These are phyloP conservation scores for Bombus cullumanus DNA, from an alignment of 1,140 invertebrate species.

Conservation along the genomic window DNA sequence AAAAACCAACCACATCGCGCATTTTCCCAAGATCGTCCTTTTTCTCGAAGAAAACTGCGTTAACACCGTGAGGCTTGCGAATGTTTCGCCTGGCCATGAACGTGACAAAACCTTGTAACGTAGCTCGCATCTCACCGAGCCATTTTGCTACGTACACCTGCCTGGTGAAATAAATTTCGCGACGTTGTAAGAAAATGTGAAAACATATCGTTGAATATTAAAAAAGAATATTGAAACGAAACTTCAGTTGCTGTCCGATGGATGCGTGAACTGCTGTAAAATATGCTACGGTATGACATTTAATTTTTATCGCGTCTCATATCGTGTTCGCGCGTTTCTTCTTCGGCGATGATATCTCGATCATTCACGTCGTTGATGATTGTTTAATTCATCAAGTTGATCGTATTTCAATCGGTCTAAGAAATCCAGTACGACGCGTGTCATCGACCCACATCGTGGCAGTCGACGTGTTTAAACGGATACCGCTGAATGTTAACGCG, in stretches of 20 bases:
- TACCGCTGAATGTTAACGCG: too few species aligned
- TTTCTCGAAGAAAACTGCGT: background rate
- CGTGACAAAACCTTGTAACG: background rate
- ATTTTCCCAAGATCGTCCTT: background rate
- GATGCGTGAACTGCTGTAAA: too few species aligned
- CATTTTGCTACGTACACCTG: background rate
- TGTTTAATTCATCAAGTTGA: too few species aligned
- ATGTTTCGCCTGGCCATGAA: background rate
- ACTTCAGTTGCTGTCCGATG: background rate
- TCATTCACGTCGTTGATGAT: too few species aligned
- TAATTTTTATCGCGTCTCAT: too few species aligned
- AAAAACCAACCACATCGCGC: background rate
- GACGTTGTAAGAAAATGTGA: background rate
- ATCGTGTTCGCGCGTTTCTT: too few species aligned
- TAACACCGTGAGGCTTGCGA: background rate
- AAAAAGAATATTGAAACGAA: background rate
- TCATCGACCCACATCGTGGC: too few species aligned
- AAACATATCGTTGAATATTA: background rate
- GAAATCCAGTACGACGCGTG: too few species aligned
- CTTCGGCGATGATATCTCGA: too few species aligned
- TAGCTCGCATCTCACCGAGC: background rate
- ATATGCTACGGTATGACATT: too few species aligned
- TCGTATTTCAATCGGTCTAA: too few species aligned
- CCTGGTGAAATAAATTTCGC: background rate
- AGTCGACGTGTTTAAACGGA: too few species aligned